Base-by-base conservation (phyloP, 2,888 invertebrate genomes). In the Branchellion lobata region DNA sequence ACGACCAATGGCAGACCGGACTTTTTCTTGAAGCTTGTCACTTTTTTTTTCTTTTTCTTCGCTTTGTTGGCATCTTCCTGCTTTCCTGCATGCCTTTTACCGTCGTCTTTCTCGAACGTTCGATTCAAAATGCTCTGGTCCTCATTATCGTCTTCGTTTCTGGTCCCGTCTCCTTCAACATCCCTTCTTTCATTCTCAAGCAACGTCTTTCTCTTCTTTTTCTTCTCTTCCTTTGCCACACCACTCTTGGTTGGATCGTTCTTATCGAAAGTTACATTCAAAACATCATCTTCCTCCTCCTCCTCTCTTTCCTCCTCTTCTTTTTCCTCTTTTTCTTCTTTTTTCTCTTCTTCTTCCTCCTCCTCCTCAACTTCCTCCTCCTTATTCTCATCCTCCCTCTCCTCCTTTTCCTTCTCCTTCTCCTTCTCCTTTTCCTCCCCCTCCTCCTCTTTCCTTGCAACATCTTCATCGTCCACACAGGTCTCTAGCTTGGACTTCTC, bases 191-290 rank as follows among this genome's bases (percentile, higher is more conserved):
- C n/a, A 5, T 5, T n/a, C 24, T 57, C n/a, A 5, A 18, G 21
- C 61, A n/a, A 24, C 8, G 3, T 57, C 21, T 57, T 57, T 18
- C 24, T 57, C 61, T 57, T 57, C 61, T 57, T 57, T n/a, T 18
- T 57, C n/a, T 24, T 57, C n/a, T 3, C 5, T 57, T 18, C n/a
- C 21, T 57, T 18, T n/a, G 24, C 5, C 5, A 57, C 5, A n/a
- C 3, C 3, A 24, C 14, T 57, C 21, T 57, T n/a, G 5, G 3
- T n/a, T n/a, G n/a, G 24, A 18, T 57, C 61, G 11, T 57, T 69
- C 21, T 69, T 69, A 5, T 69, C 69, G 31, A 33, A 31, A 5
- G 69, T 69, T 8, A 33, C 69, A 18, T 69, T 69, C 31, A 69
- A 18, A 29, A 33, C 33, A 69, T 14, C 31, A 8, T 34, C 31